Percentiles rank a stretch among this genome's conserved stretches.
These are phyloP conservation scores for Platypus cylindrus DNA, from an alignment of 2,888 invertebrate species.

Conservation along the genomic window DNA sequence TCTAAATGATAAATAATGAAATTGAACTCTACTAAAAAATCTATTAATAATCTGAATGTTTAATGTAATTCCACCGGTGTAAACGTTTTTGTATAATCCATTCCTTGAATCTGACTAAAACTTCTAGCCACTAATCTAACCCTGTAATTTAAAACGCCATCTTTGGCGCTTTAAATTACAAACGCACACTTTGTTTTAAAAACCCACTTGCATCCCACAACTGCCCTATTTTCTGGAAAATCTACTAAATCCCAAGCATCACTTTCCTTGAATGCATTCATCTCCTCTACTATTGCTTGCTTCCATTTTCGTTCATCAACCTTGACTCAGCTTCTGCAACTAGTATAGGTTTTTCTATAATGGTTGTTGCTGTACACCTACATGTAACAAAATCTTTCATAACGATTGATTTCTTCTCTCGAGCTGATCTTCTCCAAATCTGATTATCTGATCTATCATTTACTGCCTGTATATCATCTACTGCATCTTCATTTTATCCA, in stretches of 20 bases:
- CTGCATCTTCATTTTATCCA: too few relatives aligned
- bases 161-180: too few relatives aligned
- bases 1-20: constrained; percentile 13
- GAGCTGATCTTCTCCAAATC: too few relatives aligned
- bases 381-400: too few relatives aligned
- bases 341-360: too few relatives aligned
- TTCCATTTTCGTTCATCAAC: constrained; percentile 15
- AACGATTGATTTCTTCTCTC: too few relatives aligned
- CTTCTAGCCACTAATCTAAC: constrained; percentile 20
- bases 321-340: constrained; percentile 19
- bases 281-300: constrained; percentile 19
- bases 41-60: constrained; percentile 17
- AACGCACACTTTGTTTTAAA: too few relatives aligned
- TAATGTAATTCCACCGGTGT: too few relatives aligned
- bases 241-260: constrained; percentile 20
- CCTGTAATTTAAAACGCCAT: too few relatives aligned
- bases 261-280: constrained; percentile 23
- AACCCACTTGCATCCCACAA: constrained; percentile 8
- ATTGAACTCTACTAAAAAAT: constrained; percentile 15
- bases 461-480: too few relatives aligned
- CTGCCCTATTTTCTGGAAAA: constrained; percentile 12
- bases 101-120: constrained; percentile 20
- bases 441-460: too few relatives aligned
- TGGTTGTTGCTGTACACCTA: too few relatives aligned
- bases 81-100: constrained; percentile 22